phyloP scores from a whole-genome alignment of 92 coral and sea anemone genomes.

The Ricordea florida region DNA sequence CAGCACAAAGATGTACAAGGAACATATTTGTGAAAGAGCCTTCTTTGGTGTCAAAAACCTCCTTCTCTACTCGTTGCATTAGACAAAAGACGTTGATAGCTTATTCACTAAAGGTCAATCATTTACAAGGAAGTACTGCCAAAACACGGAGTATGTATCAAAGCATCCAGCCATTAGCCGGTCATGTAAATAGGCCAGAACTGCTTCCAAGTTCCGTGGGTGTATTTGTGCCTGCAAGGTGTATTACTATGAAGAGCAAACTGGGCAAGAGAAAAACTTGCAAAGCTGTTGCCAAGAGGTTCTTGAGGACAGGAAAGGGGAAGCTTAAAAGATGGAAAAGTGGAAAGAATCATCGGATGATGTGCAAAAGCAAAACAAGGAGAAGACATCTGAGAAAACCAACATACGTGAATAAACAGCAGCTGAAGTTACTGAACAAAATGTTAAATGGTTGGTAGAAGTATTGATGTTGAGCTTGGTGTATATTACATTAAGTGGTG shows the following conservation, averaged over 20 bases:
- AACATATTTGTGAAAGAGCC: too few species aligned
- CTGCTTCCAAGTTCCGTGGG: background rate
- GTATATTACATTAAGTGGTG: background rate
- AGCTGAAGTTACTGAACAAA: conserved; percentile 83
- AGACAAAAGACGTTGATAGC: background rate
- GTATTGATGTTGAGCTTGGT: background rate
- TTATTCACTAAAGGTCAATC: background rate
- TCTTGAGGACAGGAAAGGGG: conserved; percentile 90
- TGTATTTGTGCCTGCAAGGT: background rate
- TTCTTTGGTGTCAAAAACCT: too few species aligned
- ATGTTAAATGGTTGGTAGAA: conserved; percentile 93
- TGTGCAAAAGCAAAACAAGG: conserved; percentile 79
- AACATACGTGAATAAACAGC: conserved; percentile 81
- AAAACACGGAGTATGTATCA: background rate
- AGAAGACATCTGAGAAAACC: conserved; percentile 82
- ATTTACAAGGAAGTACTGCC: background rate
- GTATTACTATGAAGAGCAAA: conserved; percentile 70
- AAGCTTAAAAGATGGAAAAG: conserved; percentile 90
- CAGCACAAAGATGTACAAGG: too few species aligned
- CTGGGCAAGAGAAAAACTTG: conserved; percentile 93
- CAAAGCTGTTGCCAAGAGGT: conserved; percentile 95
- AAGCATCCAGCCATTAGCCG: background rate
- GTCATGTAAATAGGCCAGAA: background rate
- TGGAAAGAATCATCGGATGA: conserved; percentile 86
- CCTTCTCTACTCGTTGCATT: background rate